Conservation (phyloP, 2,797 vertebrate genomes). For the Gallirallus australis region DNA sequence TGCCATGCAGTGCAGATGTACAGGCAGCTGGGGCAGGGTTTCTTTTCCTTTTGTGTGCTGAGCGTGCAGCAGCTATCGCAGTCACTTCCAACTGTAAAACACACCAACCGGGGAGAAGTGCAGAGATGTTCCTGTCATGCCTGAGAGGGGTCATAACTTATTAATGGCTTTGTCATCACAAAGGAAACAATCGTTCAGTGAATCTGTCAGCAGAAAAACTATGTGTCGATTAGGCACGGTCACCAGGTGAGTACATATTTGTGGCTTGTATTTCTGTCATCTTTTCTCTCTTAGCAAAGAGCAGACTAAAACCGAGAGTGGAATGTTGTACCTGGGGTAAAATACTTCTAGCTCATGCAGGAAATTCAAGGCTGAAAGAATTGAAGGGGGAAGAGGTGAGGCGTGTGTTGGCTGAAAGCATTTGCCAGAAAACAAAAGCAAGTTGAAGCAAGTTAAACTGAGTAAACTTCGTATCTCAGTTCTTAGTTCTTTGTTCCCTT, state of each 20-base stretch:
- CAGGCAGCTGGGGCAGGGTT: not conserved
- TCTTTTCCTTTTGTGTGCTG: not conserved
- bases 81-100: fast-evolving
- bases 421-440: not conserved
- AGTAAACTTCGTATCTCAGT: not conserved
- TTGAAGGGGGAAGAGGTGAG: not conserved
- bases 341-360: not conserved
- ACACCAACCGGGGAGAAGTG: not conserved
- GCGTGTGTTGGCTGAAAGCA: not conserved
- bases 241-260: slow-evolving; percentile 57
- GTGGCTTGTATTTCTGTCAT: not conserved
- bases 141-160: slow-evolving; percentile 1
- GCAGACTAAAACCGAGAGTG: not conserved
- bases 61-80: not conserved
- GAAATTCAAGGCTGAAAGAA: not conserved
- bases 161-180: slow-evolving; percentile 67
- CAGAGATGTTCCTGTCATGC: slow-evolving; percentile 39
- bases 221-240: slow-evolving; percentile 51
- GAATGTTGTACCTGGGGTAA: not conserved
- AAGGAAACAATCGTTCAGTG: slow-evolving; percentile 13
- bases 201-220: slow-evolving; percentile 15
- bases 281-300: not conserved
- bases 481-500: not conserved
- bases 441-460: not conserved
- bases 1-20: not conserved